These are phyloP conservation scores for Drosophila multiciliata DNA, from an alignment of 2,888 invertebrate species.

Conservation along the genomic window DNA sequence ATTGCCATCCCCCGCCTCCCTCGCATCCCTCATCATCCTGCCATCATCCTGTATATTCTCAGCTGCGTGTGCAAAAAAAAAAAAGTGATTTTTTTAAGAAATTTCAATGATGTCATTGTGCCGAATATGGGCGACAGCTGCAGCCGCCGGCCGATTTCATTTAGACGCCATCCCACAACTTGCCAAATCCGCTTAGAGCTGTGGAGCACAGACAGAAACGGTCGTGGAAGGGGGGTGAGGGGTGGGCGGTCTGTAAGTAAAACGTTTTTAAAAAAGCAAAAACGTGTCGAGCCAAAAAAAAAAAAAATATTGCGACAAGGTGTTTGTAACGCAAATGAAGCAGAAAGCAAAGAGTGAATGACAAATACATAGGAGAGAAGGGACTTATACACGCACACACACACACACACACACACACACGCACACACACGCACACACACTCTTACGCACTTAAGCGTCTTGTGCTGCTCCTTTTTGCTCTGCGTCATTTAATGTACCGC, in stretches of 20 bases:
- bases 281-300: slow-evolving; percentile 59
- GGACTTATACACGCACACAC: slow-evolving; percentile 20
- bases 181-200: slow-evolving; percentile 19
- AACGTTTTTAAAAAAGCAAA: slow-evolving; percentile 64
- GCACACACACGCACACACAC: slow-evolving; percentile 5
- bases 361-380: slow-evolving; percentile 42
- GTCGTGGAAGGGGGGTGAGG: too few relatives aligned
- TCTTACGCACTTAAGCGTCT: slow-evolving; percentile 11
- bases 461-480: slow-evolving; percentile 35
- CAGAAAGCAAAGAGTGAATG: slow-evolving; percentile 46
- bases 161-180: slow-evolving; percentile 44
- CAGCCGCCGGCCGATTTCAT: slow-evolving; percentile 54
- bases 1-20: slow-evolving; percentile 7
- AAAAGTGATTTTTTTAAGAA: slow-evolving; percentile 53
- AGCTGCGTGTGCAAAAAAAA: slow-evolving; percentile 31
- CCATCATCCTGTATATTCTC: not conserved
- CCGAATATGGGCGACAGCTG: slow-evolving; percentile 59
- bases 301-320: slow-evolving; percentile 60
- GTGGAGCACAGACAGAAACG: not conserved
- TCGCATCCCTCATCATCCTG: slow-evolving; percentile 9
- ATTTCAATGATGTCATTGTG: slow-evolving; percentile 54
- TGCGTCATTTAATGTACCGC: slow-evolving; percentile 42
- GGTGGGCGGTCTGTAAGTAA: slow-evolving; percentile 2
- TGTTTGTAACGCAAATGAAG: slow-evolving; percentile 67
- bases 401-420: slow-evolving; percentile 4